These are phyloP conservation scores for Pseudoips prasinana DNA, from an alignment of 2,888 invertebrate genomes.

Conservation along the genomic window DNA sequence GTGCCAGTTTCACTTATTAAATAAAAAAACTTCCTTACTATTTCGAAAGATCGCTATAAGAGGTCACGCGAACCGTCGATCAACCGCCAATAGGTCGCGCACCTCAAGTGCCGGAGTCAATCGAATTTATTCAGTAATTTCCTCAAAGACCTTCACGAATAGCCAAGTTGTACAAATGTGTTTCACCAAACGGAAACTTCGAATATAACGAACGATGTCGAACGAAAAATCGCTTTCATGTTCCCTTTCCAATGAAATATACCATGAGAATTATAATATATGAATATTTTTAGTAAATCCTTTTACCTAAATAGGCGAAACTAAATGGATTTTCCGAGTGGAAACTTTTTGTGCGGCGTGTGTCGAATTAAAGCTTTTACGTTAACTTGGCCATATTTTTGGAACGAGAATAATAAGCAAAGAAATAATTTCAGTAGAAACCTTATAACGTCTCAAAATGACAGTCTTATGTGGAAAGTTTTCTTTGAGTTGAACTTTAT, in stretches of 20 bases:
- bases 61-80: constrained; percentile 69
- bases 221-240: constrained; percentile 19
- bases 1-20: constrained; percentile 37
- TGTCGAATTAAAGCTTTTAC: constrained; percentile 21
- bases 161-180: constrained; percentile 53
- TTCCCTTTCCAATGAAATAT: constrained; percentile 21
- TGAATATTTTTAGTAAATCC: constrained; percentile 23
- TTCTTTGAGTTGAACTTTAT: constrained; percentile 4
- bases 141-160: constrained; percentile 56
- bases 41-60: constrained; percentile 33
- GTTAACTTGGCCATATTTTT: constrained; percentile 19
- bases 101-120: constrained; percentile 55
- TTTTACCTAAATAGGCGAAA: constrained; percentile 11
- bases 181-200: constrained; percentile 46
- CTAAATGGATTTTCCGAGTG: constrained; percentile 19
- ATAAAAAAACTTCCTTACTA: constrained; percentile 37
- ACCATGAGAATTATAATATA: constrained; percentile 24
- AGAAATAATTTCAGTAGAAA: constrained; percentile 14
- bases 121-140: constrained; percentile 75
- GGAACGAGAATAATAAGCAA: constrained; percentile 15
- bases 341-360: constrained; percentile 20
- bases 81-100: constrained; percentile 53
- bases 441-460: constrained; percentile 10
- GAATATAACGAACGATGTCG: constrained; percentile 23
- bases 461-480: constrained; percentile 9